Evolutionary conservation across 2,888 invertebrate genomes (phyloP).

Genomic region (Ceramica pisi): DNA sequence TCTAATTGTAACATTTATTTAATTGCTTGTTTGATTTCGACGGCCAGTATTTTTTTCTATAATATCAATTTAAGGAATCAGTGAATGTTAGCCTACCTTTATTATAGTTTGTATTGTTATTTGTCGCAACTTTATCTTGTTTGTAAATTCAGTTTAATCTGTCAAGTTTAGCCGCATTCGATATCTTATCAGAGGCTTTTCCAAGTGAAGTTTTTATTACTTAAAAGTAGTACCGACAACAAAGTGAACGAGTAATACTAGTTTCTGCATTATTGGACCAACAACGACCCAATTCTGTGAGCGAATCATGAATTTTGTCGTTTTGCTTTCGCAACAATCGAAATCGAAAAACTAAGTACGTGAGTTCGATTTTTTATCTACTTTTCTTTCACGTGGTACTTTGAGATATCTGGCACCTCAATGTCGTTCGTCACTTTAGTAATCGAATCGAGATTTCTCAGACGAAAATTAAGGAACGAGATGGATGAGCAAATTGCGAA

Average conservation of each 20-base stretch:
- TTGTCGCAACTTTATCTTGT: constrained; percentile 18
- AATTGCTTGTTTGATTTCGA: not conserved
- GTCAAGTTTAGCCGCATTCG: constrained; percentile 22
- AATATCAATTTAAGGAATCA: not conserved
- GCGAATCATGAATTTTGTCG: constrained; percentile 68
- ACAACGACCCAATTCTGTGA: constrained; percentile 68
- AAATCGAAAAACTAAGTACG: constrained; percentile 54
- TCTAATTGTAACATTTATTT: no score
- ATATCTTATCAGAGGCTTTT: constrained; percentile 42
- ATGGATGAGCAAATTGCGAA: constrained; percentile 27
- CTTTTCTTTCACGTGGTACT: constrained; percentile 36
- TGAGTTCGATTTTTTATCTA: constrained; percentile 32
- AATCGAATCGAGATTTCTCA: constrained; percentile 26
- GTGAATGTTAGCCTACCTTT: not conserved
- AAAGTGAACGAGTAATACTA: constrained; percentile 70
- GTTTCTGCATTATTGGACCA: constrained; percentile 68
- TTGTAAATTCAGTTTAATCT: constrained; percentile 19
- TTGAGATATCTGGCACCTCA: constrained; percentile 29
- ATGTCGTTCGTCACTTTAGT: constrained; percentile 23
- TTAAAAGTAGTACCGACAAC: constrained; percentile 46
- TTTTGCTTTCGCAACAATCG: constrained; percentile 68
- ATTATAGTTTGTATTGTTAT: not conserved
- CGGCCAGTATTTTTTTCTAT: constrained; percentile 19
- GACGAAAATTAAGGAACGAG: constrained; percentile 31
- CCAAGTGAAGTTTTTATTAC: constrained; percentile 48